Percentiles rank a stretch among this genome's conserved stretches.
phyloP scores from a whole-genome alignment of 2,888 invertebrate genomes.

The Euzetes globulus region DNA sequence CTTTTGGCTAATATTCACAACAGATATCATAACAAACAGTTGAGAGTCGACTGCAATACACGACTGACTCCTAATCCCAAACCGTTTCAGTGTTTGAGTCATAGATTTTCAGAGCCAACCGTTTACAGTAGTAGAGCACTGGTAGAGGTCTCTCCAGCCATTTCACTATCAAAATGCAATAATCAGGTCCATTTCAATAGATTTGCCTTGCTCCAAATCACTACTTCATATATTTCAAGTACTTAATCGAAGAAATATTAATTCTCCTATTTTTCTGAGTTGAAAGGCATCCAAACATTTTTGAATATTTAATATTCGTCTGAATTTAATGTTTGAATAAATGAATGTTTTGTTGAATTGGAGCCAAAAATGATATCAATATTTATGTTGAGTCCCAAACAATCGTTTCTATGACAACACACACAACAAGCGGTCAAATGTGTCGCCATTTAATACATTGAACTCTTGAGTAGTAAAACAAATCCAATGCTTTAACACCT shows the following conservation, averaged over 20 bases:
- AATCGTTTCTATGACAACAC: conserved; percentile 1
- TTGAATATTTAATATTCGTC: neutral
- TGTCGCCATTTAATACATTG: conserved; percentile 26
- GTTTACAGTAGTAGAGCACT: neutral
- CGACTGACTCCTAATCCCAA: too few relatives aligned
- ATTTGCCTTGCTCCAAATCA: too few relatives aligned
- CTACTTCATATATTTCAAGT: too few relatives aligned
- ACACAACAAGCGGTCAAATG: conserved; percentile 12
- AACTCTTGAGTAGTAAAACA: conserved; percentile 9
- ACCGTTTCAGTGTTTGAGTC: too few relatives aligned
- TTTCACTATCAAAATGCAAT: too few relatives aligned
- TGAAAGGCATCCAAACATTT: neutral
- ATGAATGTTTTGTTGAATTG: neutral
- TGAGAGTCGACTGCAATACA: too few relatives aligned
- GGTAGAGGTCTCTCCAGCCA: conserved; percentile 1
- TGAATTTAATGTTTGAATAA: neutral
- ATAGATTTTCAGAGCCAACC: too few relatives aligned
- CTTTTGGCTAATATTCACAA: too few relatives aligned
- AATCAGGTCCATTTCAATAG: too few relatives aligned
- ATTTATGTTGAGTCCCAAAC: neutral
- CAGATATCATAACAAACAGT: too few relatives aligned
- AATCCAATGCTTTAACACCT: neutral
- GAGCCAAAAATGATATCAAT: neutral
- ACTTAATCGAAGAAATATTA: too few relatives aligned
- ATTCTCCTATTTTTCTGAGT: too few relatives aligned